Conservation (phyloP, 1,140 invertebrate genomes). For the Myzus persicae region DNA sequence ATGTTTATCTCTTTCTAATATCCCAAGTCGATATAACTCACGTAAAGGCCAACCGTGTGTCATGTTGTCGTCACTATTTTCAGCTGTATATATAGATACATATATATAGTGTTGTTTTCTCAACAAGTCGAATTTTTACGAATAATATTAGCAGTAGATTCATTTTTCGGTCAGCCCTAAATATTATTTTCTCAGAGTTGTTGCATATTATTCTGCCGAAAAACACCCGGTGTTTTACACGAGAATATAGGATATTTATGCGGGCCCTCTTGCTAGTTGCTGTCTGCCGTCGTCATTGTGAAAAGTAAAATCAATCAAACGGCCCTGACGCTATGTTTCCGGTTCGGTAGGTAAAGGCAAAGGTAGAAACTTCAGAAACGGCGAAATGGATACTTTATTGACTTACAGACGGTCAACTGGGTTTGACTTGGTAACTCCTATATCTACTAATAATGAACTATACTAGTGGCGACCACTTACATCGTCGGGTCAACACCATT, state of each 20-base stretch:
- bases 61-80: neutral
- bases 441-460: neutral
- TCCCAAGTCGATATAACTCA: neutral
- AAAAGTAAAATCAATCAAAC: slow-evolving; percentile 16
- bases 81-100: neutral
- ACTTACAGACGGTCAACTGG: neutral
- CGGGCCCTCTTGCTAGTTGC: neutral
- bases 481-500: neutral
- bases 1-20: no score
- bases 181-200: neutral
- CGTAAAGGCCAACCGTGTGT: neutral
- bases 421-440: neutral
- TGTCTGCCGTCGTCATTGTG: neutral
- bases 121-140: neutral
- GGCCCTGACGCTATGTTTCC: neutral
- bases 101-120: neutral
- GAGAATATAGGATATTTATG: neutral
- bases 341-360: neutral
- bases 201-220: neutral
- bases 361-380: neutral
- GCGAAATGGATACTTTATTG: slow-evolving; percentile 20
- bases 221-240: neutral
- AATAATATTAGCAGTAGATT: neutral
- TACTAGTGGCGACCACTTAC: neutral
- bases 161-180: neutral